phyloP scores from a whole-genome alignment of 1,140 invertebrate species.

The Rhagoletis zephyria region DNA sequence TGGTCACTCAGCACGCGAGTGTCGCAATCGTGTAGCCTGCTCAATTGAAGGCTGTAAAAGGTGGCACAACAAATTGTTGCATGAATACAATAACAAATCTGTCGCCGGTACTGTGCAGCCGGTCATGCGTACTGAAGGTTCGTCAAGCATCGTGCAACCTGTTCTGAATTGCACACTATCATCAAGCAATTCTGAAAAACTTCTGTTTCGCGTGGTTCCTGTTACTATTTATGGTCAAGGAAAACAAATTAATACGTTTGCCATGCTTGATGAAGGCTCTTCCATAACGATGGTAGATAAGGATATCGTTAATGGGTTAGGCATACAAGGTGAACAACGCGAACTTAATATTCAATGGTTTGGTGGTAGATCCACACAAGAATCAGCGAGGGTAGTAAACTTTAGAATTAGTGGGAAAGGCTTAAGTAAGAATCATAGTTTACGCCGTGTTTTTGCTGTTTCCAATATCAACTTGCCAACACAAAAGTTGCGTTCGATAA shows the following conservation, averaged over 20 bases:
- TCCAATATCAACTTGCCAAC: no score
- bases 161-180: no score
- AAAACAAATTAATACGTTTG: slow-evolving; percentile 15
- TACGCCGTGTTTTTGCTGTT: no score
- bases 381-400: background rate
- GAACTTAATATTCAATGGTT: slow-evolving; percentile 2
- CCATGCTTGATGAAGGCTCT: background rate
- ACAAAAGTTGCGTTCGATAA: no score
- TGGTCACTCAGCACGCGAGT: background rate
- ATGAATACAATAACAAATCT: no score
- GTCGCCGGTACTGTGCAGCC: background rate
- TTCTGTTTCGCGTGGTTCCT: slow-evolving; percentile 45
- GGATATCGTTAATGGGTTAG: background rate
- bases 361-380: background rate
- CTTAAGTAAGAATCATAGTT: no score
- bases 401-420: slow-evolving; percentile 7
- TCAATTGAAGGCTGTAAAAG: no score
- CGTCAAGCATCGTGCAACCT: no score
- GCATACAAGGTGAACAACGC: slow-evolving; percentile 10
- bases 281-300: slow-evolving; percentile 43
- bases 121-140: background rate
- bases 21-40: slow-evolving; percentile 1
- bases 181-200: background rate
- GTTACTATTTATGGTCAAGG: background rate
- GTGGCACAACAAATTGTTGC: no score